Evolutionary conservation across 1,140 invertebrate species (phyloP).

Genomic region (Trichonephila inaurata): DNA sequence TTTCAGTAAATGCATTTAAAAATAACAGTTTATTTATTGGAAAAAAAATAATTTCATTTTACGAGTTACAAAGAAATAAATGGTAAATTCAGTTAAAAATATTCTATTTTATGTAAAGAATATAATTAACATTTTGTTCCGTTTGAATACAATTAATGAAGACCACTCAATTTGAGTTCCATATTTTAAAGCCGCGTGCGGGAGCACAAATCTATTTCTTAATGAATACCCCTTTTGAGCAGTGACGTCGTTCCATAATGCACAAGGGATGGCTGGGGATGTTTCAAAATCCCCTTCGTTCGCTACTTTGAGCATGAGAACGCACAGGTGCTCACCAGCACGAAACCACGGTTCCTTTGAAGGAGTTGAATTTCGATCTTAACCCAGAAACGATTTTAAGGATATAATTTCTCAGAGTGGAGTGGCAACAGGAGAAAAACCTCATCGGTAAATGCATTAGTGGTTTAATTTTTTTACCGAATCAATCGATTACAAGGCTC

Average conservation of each 20-base stretch:
- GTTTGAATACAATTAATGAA: not conserved
- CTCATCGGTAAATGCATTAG: conserved; percentile 46
- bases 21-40: not conserved
- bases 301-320: not conserved
- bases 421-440: conserved; percentile 38
- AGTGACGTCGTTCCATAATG: not conserved
- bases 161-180: not conserved
- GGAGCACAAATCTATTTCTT: not conserved
- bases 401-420: conserved; percentile 33
- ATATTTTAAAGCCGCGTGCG: not conserved
- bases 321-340: not conserved
- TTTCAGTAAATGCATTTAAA: too few relatives aligned
- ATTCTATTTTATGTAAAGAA: not conserved
- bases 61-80: not conserved
- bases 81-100: too few relatives aligned
- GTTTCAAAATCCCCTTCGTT: not conserved
- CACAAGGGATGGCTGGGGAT: not conserved
- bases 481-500: not conserved
- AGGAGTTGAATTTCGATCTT: conserved; percentile 49
- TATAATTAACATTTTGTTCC: not conserved
- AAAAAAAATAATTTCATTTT: not conserved
- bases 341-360: conserved; percentile 5
- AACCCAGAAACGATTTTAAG: conserved; percentile 49
- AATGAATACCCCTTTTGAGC: conserved; percentile 5
- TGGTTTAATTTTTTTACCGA: not conserved